Conservation (phyloP, 2,888 invertebrate species). For the Leptinotarsa juncta region DNA sequence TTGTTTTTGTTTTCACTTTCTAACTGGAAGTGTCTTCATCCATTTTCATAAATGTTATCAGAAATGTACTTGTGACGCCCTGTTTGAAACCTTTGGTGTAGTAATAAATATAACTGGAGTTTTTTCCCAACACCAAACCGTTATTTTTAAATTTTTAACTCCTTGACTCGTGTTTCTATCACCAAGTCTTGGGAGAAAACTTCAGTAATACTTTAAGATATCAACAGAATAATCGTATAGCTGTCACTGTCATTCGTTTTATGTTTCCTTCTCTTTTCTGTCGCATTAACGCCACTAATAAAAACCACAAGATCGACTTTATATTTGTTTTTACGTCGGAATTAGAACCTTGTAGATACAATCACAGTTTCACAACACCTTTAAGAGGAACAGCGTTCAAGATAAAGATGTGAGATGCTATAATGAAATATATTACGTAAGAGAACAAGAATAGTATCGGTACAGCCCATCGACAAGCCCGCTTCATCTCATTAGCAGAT, state of each 20-base stretch:
- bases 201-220: too few species aligned
- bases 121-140: too few species aligned
- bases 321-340: slow-evolving; percentile 13
- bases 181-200: too few species aligned
- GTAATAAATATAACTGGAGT: too few species aligned
- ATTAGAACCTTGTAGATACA: slow-evolving; percentile 21
- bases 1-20: too few species aligned
- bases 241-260: background rate
- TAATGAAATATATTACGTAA: slow-evolving; percentile 24
- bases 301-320: slow-evolving; percentile 1
- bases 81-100: too few species aligned
- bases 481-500: slow-evolving; percentile 26
- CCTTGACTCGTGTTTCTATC: too few species aligned
- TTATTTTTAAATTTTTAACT: too few species aligned
- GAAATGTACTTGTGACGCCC: too few species aligned
- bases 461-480: slow-evolving; percentile 21
- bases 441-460: slow-evolving; percentile 26
- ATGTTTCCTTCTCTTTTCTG: background rate
- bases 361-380: slow-evolving; percentile 19
- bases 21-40: too few species aligned
- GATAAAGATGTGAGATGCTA: slow-evolving; percentile 20
- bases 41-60: too few species aligned
- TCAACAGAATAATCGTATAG: background rate
- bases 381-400: slow-evolving; percentile 12
- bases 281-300: background rate